Conservation (phyloP, 2,113 vertebrate species). For the Todiramphus chloris region DNA sequence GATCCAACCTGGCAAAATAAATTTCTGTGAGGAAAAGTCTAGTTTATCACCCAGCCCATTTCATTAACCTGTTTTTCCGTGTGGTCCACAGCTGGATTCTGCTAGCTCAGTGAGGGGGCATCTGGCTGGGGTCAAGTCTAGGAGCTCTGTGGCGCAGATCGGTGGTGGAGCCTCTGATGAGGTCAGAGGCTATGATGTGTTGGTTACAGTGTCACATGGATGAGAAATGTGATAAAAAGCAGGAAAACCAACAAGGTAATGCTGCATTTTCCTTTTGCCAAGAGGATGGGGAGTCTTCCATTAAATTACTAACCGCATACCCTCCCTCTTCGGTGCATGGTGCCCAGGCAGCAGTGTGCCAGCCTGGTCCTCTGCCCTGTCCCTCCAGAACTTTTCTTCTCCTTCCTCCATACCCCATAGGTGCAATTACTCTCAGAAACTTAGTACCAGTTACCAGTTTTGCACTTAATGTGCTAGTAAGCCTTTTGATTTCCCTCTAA, state of each 20-base stretch:
- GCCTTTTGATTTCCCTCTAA: not conserved
- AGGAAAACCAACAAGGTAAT: not conserved
- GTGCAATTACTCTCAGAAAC: not conserved
- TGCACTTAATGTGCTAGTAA: not conserved
- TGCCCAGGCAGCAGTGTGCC: fast-evolving
- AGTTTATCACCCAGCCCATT: not conserved
- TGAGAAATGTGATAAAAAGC: not conserved
- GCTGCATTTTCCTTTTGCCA: not conserved
- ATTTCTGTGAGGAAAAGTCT: not conserved
- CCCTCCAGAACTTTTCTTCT: not conserved
- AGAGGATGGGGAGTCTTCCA: not conserved
- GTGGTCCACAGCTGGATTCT: not conserved
- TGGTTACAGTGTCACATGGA: not conserved
- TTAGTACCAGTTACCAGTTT: not conserved
- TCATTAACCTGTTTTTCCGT: not conserved
- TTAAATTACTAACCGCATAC: not conserved
- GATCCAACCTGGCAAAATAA: not conserved
- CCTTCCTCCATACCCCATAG: not conserved
- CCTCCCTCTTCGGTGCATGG: fast-evolving
- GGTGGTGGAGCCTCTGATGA: too few species aligned
- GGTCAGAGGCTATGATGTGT: fast-evolving
- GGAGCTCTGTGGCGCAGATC: not conserved
- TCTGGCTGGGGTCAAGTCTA: not conserved
- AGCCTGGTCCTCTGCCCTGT: not conserved
- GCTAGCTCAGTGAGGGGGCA: not conserved